These are phyloP conservation scores for Strigamia transsilvanica DNA, from an alignment of 2,888 invertebrate species.

Conservation along the genomic window DNA sequence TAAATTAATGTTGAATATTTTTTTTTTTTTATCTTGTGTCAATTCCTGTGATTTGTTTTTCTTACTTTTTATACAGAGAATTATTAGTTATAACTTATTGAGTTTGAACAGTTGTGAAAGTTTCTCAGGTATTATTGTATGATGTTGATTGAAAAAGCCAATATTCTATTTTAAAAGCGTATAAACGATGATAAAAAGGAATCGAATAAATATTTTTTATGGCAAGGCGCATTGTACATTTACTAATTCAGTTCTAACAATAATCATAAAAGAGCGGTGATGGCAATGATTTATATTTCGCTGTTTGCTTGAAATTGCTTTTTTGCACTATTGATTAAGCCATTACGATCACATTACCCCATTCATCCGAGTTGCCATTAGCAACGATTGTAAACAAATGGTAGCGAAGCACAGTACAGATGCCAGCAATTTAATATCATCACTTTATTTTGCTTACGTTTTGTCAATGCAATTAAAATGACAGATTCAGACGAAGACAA, in stretches of 20 bases:
- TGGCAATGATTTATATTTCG: neutral
- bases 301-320: neutral
- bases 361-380: neutral
- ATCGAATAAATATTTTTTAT: conserved; percentile 21
- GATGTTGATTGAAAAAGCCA: neutral
- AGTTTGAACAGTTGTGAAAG: neutral
- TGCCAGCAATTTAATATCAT: conserved; percentile 32
- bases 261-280: neutral
- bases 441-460: conserved; percentile 17
- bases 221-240: neutral
- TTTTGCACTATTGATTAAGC: neutral
- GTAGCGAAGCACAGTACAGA: neutral
- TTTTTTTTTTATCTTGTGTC: neutral
- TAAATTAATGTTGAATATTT: neutral
- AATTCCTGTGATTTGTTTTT: neutral
- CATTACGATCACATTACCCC: neutral
- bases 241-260: neutral
- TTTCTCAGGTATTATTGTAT: neutral
- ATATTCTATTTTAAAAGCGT: no score
- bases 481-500: conserved; percentile 20
- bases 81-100: neutral
- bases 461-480: conserved; percentile 25
- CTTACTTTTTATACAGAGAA: neutral
- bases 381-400: conserved; percentile 27
- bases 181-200: no score